phyloP scores from a whole-genome alignment of 2,113 vertebrate species.

The Hippocampus barbouri region DNA sequence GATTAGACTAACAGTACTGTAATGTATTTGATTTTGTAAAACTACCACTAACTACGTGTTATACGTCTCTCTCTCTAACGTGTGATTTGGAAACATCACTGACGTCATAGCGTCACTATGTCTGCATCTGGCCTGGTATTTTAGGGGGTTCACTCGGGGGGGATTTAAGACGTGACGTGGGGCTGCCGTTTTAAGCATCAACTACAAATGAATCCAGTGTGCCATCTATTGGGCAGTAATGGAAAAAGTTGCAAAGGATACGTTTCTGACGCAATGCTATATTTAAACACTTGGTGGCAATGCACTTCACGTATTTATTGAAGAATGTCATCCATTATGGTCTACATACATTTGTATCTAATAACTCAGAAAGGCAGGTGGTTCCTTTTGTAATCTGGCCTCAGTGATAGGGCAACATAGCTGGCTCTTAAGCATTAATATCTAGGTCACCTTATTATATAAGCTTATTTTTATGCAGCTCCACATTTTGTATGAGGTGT shows the following conservation, averaged over 20 bases:
- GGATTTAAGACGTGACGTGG: not conserved
- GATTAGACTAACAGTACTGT: not conserved
- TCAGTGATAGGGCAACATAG: not conserved
- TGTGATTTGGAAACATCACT: conserved; percentile 31
- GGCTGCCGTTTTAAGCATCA: not conserved
- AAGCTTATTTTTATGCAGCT: not conserved
- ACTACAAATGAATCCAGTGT: conserved; percentile 36
- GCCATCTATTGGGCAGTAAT: conserved; percentile 50
- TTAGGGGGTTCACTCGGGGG: conserved; percentile 15
- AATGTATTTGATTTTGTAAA: not conserved
- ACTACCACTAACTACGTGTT: not conserved
- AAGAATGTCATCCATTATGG: not conserved
- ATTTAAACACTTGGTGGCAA: conserved; percentile 44
- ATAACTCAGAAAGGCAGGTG: not conserved
- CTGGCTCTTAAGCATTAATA: not conserved
- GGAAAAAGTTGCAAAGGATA: not conserved
- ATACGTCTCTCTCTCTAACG: not conserved
- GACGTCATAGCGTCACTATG: conserved; percentile 37
- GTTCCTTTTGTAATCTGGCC: not conserved
- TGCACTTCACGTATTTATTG: conserved; percentile 15
- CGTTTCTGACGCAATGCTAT: conserved; percentile 11
- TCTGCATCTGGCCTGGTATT: conserved; percentile 23
- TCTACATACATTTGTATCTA: not conserved
- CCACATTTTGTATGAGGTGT: not conserved
- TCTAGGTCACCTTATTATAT: not conserved